Conservation (phyloP, 2,113 vertebrate genomes). For the Hippopotamus amphibius region DNA sequence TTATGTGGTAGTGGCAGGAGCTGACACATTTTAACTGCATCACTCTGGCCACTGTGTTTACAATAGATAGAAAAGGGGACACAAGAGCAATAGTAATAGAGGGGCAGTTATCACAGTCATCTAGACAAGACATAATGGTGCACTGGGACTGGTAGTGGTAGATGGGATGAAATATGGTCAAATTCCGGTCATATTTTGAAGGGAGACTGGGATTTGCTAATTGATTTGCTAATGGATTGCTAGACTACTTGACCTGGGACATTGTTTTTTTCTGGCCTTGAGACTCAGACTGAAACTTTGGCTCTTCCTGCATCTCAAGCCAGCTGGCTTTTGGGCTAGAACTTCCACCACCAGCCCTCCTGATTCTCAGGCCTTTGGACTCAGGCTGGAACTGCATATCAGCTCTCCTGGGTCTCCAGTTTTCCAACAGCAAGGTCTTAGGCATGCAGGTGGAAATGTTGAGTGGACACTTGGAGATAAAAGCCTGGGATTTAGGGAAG, state of each 20-base stretch:
- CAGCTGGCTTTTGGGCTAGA: background rate
- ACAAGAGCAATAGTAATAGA: background rate
- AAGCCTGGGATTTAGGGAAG: background rate
- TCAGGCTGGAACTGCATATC: background rate
- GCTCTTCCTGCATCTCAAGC: background rate
- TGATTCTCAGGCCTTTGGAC: background rate
- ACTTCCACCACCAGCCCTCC: background rate
- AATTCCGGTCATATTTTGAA: background rate
- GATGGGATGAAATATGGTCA: background rate
- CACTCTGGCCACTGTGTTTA: background rate
- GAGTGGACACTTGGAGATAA: background rate
- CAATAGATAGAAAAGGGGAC: background rate
- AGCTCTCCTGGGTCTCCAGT: background rate
- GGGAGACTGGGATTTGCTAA: background rate
- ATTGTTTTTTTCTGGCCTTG: background rate
- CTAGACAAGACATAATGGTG: background rate
- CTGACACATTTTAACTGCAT: background rate
- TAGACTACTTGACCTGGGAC: background rate
- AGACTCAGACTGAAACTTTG: background rate
- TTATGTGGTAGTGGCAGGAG: background rate
- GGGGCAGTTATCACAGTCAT: background rate
- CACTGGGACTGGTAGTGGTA: background rate
- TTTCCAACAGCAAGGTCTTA: background rate
- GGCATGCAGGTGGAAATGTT: background rate
- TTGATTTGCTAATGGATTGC: background rate